phyloP scores from a whole-genome alignment of 1,140 invertebrate genomes.

The Drosophila navojoa region DNA sequence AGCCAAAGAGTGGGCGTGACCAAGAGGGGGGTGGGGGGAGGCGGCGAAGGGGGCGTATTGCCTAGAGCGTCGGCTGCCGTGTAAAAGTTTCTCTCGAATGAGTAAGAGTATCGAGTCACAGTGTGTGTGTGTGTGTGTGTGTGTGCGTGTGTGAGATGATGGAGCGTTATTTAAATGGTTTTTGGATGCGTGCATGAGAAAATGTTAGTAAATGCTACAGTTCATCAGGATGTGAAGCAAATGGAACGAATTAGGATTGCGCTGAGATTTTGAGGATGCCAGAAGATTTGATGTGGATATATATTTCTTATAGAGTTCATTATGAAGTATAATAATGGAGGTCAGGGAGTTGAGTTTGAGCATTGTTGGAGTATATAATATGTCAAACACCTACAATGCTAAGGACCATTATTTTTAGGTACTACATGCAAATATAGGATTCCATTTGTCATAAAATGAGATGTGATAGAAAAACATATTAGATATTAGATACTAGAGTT shows the following conservation, averaged over 20 bases:
- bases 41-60: not conserved
- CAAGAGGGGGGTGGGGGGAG: not conserved
- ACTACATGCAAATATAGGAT: too few relatives aligned
- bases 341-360: too few relatives aligned
- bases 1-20: not conserved
- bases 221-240: constrained; percentile 13
- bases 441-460: too few relatives aligned
- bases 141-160: constrained; percentile 52
- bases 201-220: constrained; percentile 60
- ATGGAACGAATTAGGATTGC: constrained; percentile 3
- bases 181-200: constrained; percentile 75
- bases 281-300: not conserved
- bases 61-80: constrained; percentile 28
- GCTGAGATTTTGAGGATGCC: constrained; percentile 1
- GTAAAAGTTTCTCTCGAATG: constrained; percentile 57
- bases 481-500: too few relatives aligned
- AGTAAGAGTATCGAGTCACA: not conserved
- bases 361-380: too few relatives aligned
- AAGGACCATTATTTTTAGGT: too few relatives aligned
- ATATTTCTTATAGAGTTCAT: too few relatives aligned
- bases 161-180: constrained; percentile 79
- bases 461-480: too few relatives aligned
- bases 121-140: constrained; percentile 3
- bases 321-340: too few relatives aligned
- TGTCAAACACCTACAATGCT: too few relatives aligned